Evolutionary conservation across 2,888 invertebrate species (phyloP).

Genomic region (Graphium colonna): DNA sequence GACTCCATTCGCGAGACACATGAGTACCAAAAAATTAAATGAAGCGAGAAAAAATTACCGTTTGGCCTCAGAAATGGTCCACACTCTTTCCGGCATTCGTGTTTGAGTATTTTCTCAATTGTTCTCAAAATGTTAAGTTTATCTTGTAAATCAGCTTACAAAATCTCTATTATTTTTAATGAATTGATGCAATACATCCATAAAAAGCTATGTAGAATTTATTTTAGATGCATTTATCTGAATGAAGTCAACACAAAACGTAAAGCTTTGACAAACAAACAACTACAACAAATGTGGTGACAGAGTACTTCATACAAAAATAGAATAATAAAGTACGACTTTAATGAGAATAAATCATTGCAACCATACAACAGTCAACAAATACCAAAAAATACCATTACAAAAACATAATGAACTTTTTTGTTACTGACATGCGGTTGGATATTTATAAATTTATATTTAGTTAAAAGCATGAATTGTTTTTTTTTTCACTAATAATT

Average conservation of each 20-base stretch:
- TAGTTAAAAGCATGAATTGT: neutral
- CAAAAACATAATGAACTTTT: neutral
- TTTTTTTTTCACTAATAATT: too few relatives aligned
- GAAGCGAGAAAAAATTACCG: neutral
- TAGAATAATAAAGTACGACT: neutral
- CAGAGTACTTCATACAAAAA: neutral
- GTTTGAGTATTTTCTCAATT: too few relatives aligned
- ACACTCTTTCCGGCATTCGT: neutral
- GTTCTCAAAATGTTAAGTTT: too few relatives aligned
- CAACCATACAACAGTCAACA: neutral
- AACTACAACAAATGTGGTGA: conserved; percentile 4
- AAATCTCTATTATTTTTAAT: neutral
- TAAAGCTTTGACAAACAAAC: conserved; percentile 11
- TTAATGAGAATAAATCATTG: neutral
- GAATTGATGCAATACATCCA: neutral
- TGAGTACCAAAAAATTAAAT: too few relatives aligned
- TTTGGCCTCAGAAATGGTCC: neutral
- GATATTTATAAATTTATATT: neutral
- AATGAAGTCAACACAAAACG: conserved; percentile 17
- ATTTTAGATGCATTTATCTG: neutral
- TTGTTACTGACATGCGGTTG: conserved; percentile 1
- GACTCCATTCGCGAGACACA: conserved; percentile 10
- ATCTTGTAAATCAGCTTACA: neutral
- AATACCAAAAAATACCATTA: neutral
- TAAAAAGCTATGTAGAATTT: neutral